A percentile compares a stretch with the other conserved stretches of the same genome.
These are phyloP conservation scores for Synanceia verrucosa DNA, from an alignment of 2,797 vertebrate species.

Conservation along the genomic window DNA sequence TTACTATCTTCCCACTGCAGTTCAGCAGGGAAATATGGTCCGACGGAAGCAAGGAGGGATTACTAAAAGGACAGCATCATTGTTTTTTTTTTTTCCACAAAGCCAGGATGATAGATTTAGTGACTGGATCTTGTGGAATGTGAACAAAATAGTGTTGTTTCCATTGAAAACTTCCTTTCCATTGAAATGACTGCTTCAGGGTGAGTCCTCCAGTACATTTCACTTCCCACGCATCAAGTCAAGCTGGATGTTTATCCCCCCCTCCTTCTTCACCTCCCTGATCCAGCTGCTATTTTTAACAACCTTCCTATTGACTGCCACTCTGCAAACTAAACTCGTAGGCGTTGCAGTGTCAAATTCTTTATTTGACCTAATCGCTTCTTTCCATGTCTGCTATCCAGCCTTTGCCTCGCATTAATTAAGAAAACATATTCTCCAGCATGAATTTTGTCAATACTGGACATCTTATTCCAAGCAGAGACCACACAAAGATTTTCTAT, in stretches of 20 bases:
- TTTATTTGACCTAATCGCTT: conserved; percentile 46
- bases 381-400: conserved; percentile 15
- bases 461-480: conserved; percentile 30
- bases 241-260: conserved; percentile 49
- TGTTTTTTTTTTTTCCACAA: neutral
- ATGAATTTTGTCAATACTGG: conserved; percentile 19
- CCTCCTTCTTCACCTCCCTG: conserved; percentile 45
- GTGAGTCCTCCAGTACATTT: neutral
- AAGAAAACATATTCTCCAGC: conserved; percentile 4
- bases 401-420: neutral
- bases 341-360: conserved; percentile 10
- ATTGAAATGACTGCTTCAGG: neutral
- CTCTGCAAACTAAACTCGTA: conserved; percentile 32
- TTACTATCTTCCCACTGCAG: neutral
- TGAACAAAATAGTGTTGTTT: neutral
- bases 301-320: conserved; percentile 21
- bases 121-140: neutral
- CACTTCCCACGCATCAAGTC: neutral
- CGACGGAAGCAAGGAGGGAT: neutral
- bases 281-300: conserved; percentile 59
- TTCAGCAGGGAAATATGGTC: neutral
- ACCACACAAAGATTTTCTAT: conserved; percentile 19
- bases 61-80: neutral
- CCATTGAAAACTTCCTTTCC: neutral
- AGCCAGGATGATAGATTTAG: neutral